Evolutionary conservation across 2,113 vertebrate genomes (phyloP), one percentile per base, ranked within the genome.

Genomic region (Sapayoa aenigma): DNA sequence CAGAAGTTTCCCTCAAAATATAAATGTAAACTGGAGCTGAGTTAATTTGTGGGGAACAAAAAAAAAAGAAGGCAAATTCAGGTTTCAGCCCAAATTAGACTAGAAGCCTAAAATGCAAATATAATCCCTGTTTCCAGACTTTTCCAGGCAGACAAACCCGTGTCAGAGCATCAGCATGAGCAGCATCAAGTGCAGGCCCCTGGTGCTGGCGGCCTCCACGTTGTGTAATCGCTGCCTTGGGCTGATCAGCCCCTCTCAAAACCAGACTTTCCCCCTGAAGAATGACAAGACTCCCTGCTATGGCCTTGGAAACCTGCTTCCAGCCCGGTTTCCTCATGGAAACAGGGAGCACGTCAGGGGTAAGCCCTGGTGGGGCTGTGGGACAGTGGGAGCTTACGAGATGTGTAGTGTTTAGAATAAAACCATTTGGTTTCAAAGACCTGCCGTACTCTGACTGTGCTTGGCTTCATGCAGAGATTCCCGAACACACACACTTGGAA

Each of bases 321-420:
- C 68, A 90, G 52, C n/a, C 24, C 53, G 3, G 8, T 16, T 41
- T 41, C 53, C 49, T 18, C 1, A 1, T 2, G 25, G 53, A 10
- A 41, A 31, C 30, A 1, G 0, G 4, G 44, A 35, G 37, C 27
- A 20, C 7, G 0, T 3, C 4, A 1, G n/a, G 46, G 3, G 15
- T 5, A 27, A n/a, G 22, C 9, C 4, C 1, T 39, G 24, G 21
- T 4, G 72, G 37, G 18, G 58, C 30, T 25, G 65, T 7, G 53
- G 39, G 17, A 5, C 44, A 11, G 2, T 3, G 23, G 2, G 12
- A 50, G 3, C 2, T 18, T 4, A 8, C 23, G 50, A 65, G 50
- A 17, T 2, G 16, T 2, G 16, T 1, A 3, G 8, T 10, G 60
- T 74, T 28, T 27, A 7, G 30, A 30, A 12, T 9, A 56, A 23